phyloP scores from a whole-genome alignment of 1,140 invertebrate species.

The Solen grandis region DNA sequence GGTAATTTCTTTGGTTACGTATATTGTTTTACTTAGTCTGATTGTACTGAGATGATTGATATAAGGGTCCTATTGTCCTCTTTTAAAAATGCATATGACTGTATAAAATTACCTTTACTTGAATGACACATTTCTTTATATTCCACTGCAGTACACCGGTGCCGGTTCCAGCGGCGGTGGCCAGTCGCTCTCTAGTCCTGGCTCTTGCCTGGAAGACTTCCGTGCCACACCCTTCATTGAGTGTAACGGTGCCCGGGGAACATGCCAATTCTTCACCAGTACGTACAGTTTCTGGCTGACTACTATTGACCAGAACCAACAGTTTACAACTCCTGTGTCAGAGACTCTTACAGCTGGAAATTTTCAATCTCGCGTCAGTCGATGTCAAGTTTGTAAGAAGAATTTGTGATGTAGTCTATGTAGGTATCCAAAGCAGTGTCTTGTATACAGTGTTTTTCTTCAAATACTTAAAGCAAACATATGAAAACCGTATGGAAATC shows the following conservation, averaged over 20 bases:
- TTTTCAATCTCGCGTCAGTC: constrained; percentile 90
- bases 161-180: constrained; percentile 97
- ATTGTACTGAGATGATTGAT: too few relatives aligned
- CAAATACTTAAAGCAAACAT: too few relatives aligned
- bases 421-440: neutral
- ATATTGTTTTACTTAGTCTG: too few relatives aligned
- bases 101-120: neutral
- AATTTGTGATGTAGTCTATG: constrained; percentile 4
- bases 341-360: constrained; percentile 97
- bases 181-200: constrained; percentile 94
- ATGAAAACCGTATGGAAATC: too few relatives aligned
- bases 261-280: constrained; percentile 79
- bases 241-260: constrained; percentile 85
- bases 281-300: constrained; percentile 99
- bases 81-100: neutral
- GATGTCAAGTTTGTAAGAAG: constrained; percentile 96
- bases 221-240: constrained; percentile 96
- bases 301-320: constrained; percentile 89
- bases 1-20: too few relatives aligned
- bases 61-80: neutral
- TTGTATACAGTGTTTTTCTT: neutral
- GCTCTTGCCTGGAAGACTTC: constrained; percentile 98
- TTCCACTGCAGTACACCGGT: constrained; percentile 84
- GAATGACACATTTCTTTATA: neutral
- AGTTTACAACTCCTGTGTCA: constrained; percentile 91